These are phyloP conservation scores for Actenoides lindsayi DNA, from an alignment of 2,113 vertebrate genomes.

Conservation along the genomic window DNA sequence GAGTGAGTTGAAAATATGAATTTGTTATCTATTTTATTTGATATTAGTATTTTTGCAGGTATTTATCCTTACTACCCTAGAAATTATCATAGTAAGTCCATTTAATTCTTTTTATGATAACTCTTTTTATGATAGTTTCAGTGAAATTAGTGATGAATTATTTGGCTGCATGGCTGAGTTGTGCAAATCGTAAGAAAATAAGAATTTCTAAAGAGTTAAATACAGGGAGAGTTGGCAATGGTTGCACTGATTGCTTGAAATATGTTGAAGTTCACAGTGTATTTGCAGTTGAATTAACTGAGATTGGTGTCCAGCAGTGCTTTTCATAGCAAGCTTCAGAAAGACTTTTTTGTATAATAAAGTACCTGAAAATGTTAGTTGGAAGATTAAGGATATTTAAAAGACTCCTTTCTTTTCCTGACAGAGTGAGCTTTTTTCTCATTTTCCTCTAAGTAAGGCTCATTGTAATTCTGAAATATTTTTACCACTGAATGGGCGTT, in stretches of 20 bases:
- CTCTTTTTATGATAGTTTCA: neutral
- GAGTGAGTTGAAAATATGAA: neutral
- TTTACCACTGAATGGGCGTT: neutral
- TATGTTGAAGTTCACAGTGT: constrained; percentile 43
- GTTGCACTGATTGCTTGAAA: neutral
- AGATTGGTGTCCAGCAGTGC: constrained; percentile 34
- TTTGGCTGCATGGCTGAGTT: neutral
- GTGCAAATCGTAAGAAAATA: neutral
- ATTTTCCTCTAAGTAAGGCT: neutral
- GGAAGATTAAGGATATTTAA: neutral
- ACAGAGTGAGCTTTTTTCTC: neutral
- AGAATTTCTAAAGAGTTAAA: constrained; percentile 39
- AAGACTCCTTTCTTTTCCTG: constrained; percentile 21
- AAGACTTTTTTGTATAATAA: constrained; percentile 43
- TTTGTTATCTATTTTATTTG: neutral
- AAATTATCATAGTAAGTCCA: neutral
- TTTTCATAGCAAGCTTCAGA: constrained; percentile 33
- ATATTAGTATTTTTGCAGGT: neutral
- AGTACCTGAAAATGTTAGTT: constrained; percentile 42
- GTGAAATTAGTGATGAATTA: neutral
- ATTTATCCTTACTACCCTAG: neutral
- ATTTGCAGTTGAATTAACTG: constrained; percentile 70
- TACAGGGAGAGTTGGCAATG: neutral
- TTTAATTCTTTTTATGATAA: neutral
- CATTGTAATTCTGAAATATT: constrained; percentile 37